Conservation (phyloP, 2,113 vertebrate species). For the Sminthopsis crassicaudata region DNA sequence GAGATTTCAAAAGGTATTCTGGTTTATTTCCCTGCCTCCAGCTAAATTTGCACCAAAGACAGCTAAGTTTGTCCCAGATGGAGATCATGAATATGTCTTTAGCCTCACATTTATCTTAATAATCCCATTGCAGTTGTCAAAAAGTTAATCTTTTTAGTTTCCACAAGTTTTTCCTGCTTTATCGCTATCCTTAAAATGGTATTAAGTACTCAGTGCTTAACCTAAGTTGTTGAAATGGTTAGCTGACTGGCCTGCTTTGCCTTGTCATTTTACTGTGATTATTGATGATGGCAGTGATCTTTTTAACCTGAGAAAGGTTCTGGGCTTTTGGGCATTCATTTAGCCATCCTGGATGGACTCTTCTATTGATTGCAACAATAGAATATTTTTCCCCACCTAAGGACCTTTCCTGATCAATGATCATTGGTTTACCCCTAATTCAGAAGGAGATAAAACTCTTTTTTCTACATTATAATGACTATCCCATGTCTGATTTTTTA, state of each 20-base stretch:
- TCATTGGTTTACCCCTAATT: background rate
- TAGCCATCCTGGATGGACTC: background rate
- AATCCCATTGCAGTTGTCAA: background rate
- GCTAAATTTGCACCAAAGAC: background rate
- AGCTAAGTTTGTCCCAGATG: background rate
- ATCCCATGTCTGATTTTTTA: background rate
- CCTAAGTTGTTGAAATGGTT: background rate
- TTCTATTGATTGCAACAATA: background rate
- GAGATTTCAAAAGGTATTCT: background rate
- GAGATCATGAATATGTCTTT: slow-evolving; percentile 2
- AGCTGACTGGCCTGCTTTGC: background rate
- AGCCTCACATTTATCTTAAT: background rate
- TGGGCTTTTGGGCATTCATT: background rate
- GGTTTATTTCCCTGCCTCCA: background rate
- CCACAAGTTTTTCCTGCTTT: slow-evolving; percentile 18
- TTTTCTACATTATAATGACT: background rate
- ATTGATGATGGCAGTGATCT: background rate
- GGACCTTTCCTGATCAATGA: slow-evolving; percentile 1
- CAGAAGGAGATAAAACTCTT: background rate
- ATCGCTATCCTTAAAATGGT: background rate
- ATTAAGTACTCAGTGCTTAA: background rate
- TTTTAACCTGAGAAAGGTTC: background rate
- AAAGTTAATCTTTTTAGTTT: background rate
- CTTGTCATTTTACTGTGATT: background rate
- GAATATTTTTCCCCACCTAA: slow-evolving; percentile 4